Evolutionary conservation across 2,113 vertebrate species (phyloP).

Genomic region (Podarcis muralis): DNA sequence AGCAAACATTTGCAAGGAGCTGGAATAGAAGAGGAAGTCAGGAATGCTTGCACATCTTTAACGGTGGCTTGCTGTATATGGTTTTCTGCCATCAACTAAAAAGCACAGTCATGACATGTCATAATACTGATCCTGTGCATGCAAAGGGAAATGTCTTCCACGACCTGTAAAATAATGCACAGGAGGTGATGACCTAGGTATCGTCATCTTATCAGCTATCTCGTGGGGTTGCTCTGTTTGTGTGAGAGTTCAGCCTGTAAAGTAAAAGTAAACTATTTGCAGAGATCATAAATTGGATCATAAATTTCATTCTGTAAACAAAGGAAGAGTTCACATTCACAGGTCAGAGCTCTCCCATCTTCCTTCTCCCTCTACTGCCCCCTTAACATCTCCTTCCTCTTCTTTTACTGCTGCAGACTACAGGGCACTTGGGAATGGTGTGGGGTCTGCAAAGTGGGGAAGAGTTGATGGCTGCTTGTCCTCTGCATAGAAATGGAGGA

Average conservation of each 20-base stretch:
- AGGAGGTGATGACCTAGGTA: slow-evolving; percentile 39
- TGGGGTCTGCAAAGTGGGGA: neutral
- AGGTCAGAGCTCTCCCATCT: neutral
- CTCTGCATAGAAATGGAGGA: neutral
- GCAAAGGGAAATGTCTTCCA: slow-evolving; percentile 20
- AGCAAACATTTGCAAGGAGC: neutral
- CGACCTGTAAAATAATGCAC: neutral
- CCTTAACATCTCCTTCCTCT: neutral
- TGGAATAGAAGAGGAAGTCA: slow-evolving; percentile 1
- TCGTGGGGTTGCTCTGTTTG: slow-evolving; percentile 1
- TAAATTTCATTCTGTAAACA: neutral
- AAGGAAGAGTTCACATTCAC: neutral
- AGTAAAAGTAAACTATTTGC: neutral
- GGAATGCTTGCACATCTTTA: slow-evolving; percentile 19
- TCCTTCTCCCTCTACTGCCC: neutral
- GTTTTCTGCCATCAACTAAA: slow-evolving; percentile 23
- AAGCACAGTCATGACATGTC: neutral
- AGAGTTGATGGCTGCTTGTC: neutral
- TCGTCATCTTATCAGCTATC: slow-evolving; percentile 6
- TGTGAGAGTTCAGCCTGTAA: neutral
- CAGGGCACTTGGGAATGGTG: neutral
- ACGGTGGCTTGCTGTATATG: neutral
- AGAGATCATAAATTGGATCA: neutral
- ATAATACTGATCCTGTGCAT: slow-evolving; percentile 18
- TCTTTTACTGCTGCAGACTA: neutral